Evolutionary conservation across 1,140 invertebrate species (phyloP), one percentile per base, ranked within the genome.

Genomic region (Apis florea): DNA sequence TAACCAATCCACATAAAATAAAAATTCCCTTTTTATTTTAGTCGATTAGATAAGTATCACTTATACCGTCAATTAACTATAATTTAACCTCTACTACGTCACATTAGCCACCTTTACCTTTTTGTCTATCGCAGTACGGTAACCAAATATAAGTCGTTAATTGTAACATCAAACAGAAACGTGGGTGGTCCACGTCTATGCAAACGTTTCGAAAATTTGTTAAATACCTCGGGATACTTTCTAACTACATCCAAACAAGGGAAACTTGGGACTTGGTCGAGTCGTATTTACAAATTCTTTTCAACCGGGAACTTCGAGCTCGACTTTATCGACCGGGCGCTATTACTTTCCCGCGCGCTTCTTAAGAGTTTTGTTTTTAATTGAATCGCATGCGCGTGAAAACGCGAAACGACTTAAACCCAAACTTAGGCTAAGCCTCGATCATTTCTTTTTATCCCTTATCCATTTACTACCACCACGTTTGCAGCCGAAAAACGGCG

Each of bases 401-500:
- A 79, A 61, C 61, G 47, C 26, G 61, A n/a, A 54, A 40, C n/a
- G n/a, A n/a, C 15, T 66, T 80, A 80, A 80, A 73, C 51, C 6
- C 51, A 15, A 75, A 81, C 59, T 70, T 81, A 79, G 61, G 68
- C 68, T 26, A 83, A 58, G 56, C 59, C 26, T 81, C 69, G 49
- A 70, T 77, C 53, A 68, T 82, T 70, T 9, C 24, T 70, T 71
- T 51, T 67, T 67, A 40, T 26, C 17, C 63, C 59, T 10, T 8
- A n/a, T 54, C 5, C 66, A 4, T 19, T 21, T 24, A 31, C 13
- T 26, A 17, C 17, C 40, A 5, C 40, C 5, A 6, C 1, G 1
- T 15, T 26, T 26, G 6, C 59, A 13, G 19, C 61, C 26, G 24
- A 19, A 63, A 63, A 63, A 63, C 47, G 51, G 51, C 70, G 61